phyloP scores from a whole-genome alignment of 1,140 invertebrate genomes.

The Sarcophaga bullata region DNA sequence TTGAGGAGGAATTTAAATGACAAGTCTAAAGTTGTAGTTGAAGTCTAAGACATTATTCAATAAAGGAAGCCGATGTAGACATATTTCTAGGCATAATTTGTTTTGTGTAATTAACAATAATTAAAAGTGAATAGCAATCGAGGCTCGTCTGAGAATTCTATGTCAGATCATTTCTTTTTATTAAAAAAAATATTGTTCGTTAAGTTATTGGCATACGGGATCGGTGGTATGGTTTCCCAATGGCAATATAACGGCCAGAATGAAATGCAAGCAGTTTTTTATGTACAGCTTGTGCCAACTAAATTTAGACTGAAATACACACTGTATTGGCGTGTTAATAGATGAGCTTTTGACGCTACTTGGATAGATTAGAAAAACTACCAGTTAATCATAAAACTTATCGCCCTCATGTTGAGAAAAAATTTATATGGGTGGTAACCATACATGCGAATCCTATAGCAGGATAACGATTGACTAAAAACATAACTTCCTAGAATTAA shows the following conservation, averaged over 20 bases:
- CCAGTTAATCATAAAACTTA: constrained; percentile 94
- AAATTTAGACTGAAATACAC: constrained; percentile 98
- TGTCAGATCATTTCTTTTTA: too few relatives aligned
- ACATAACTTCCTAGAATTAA: too few relatives aligned
- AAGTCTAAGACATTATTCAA: not conserved
- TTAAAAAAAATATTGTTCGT: too few relatives aligned
- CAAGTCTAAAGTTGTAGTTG: constrained; percentile 76
- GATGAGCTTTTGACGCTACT: constrained; percentile 95
- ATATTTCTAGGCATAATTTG: not conserved
- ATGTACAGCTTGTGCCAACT: constrained; percentile 94
- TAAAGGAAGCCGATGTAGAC: not conserved
- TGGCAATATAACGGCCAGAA: constrained; percentile 99
- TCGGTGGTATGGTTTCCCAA: constrained; percentile 91
- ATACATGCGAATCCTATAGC: constrained; percentile 98
- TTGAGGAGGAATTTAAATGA: constrained; percentile 98
- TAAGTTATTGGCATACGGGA: constrained; percentile 76
- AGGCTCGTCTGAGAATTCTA: too few relatives aligned
- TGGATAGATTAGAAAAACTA: constrained; percentile 96
- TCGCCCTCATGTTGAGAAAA: constrained; percentile 84
- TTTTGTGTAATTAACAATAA: constrained; percentile 65
- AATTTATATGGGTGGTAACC: constrained; percentile 89
- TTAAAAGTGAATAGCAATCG: not conserved
- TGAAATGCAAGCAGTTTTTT: constrained; percentile 99
- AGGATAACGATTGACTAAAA: constrained; percentile 64
- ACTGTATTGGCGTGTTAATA: constrained; percentile 95